These are phyloP conservation scores for Lutjanus erythropterus DNA, from an alignment of 2,113 vertebrate species.

Conservation along the genomic window DNA sequence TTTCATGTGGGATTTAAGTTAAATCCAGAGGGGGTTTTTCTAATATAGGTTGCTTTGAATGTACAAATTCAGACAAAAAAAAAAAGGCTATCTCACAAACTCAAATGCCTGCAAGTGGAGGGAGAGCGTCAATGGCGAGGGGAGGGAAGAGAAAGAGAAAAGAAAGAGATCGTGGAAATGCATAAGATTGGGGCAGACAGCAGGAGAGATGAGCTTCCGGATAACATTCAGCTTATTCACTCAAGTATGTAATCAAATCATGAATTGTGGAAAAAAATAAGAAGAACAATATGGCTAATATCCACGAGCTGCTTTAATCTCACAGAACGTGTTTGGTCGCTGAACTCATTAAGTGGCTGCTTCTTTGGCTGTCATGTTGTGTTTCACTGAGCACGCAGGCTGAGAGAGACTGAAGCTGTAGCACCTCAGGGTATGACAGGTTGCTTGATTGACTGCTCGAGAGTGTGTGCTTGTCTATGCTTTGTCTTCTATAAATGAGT, in stretches of 20 bases:
- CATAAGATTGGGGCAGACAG: conserved; percentile 60
- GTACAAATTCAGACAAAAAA: conserved; percentile 48
- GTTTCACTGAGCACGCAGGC: conserved; percentile 41
- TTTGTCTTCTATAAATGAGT: background rate
- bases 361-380: conserved; percentile 52
- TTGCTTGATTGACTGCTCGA: conserved; percentile 1
- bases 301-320: conserved; percentile 57
- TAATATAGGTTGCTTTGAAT: conserved; percentile 66
- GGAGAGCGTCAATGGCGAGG: background rate
- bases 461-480: conserved; percentile 13
- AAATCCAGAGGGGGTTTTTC: conserved; percentile 59
- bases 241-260: conserved; percentile 75
- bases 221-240: conserved; percentile 64
- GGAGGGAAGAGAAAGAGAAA: conserved; percentile 4
- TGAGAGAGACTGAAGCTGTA: too few relatives aligned
- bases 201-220: conserved; percentile 64
- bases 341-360: conserved; percentile 44
- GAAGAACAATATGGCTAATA: conserved; percentile 59
- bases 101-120: conserved; percentile 21
- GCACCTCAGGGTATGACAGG: conserved; percentile 25
- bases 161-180: conserved; percentile 50
- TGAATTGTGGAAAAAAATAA: conserved; percentile 22
- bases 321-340: conserved; percentile 45
- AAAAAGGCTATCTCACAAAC: conserved; percentile 22
- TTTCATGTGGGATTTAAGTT: conserved; percentile 78